These are phyloP conservation scores for Menidia menidia DNA, from an alignment of 2,797 vertebrate species.

Conservation along the genomic window DNA sequence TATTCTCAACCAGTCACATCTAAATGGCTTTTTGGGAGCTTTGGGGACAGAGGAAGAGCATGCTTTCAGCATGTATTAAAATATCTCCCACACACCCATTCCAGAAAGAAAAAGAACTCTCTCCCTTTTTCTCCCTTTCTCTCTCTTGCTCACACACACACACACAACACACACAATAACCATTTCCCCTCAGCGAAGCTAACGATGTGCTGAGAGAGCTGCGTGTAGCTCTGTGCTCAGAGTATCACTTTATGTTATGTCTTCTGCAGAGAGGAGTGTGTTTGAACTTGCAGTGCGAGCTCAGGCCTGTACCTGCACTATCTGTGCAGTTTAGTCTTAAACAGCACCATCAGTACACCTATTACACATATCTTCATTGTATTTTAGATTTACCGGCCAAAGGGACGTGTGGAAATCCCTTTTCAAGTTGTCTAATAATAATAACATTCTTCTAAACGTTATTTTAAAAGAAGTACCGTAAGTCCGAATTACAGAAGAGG, in stretches of 20 bases:
- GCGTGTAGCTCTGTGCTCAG: constrained; percentile 18
- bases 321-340: not conserved
- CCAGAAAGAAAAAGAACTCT: too few species aligned
- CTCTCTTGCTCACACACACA: constrained; percentile 11
- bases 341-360: not conserved
- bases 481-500: too few species aligned
- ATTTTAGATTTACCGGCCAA: not conserved
- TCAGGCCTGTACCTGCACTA: constrained; percentile 38
- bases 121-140: not conserved
- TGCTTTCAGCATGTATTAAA: not conserved
- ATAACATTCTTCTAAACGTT: too few species aligned
- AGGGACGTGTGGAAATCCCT: not conserved
- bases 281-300: constrained; percentile 36
- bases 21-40: too few species aligned
- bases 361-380: not conserved
- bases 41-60: not conserved
- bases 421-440: too few species aligned
- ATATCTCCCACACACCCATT: too few species aligned
- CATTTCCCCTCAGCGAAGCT: constrained; percentile 26
- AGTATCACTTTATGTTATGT: constrained; percentile 35
- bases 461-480: too few species aligned
- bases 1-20: too few species aligned
- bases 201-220: constrained; percentile 18
- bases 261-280: constrained; percentile 22
- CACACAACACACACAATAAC: constrained; percentile 39